These are phyloP conservation scores for Leptinotarsa tumamoca DNA, from an alignment of 2,888 invertebrate genomes.

Conservation along the genomic window DNA sequence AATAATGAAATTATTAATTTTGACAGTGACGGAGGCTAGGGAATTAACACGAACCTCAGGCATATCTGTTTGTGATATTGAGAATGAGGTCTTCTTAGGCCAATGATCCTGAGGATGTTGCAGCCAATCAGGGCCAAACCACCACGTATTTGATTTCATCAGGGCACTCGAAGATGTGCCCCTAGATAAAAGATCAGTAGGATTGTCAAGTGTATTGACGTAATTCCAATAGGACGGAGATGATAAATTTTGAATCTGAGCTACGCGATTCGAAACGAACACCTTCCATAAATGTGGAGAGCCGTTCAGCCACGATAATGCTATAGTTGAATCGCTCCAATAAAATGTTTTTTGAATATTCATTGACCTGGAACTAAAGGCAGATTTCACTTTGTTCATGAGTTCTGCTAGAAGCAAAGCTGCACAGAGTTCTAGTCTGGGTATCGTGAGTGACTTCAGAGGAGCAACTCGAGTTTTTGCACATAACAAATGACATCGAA, in stretches of 20 bases:
- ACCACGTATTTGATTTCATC: slow-evolving; percentile 30
- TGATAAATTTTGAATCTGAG: slow-evolving; percentile 8
- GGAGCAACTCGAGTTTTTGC: slow-evolving; percentile 41
- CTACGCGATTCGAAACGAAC: slow-evolving; percentile 41
- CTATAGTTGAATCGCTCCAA: slow-evolving; percentile 35
- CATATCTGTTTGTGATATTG: not conserved
- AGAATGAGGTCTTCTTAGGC: slow-evolving; percentile 11
- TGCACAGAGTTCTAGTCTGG: slow-evolving; percentile 26
- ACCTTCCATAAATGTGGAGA: slow-evolving; percentile 28
- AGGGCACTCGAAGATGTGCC: slow-evolving; percentile 35
- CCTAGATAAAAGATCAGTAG: slow-evolving; percentile 45
- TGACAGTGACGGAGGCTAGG: not conserved
- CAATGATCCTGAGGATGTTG: slow-evolving; percentile 14
- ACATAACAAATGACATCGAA: slow-evolving; percentile 26
- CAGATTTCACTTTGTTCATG: slow-evolving; percentile 7
- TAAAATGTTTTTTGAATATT: slow-evolving; percentile 5
- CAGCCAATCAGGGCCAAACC: slow-evolving; percentile 33
- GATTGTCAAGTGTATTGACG: slow-evolving; percentile 41
- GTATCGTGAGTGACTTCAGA: slow-evolving; percentile 29
- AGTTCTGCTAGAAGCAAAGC: slow-evolving; percentile 19
- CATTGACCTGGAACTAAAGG: not conserved
- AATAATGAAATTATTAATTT: slow-evolving; percentile 8
- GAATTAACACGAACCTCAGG: slow-evolving; percentile 12
- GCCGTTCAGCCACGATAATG: slow-evolving; percentile 34
- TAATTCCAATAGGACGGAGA: slow-evolving; percentile 36